A percentile compares a stretch with the other conserved stretches of the same genome.
These are phyloP conservation scores for Cephus pygmeus DNA, from an alignment of 2,888 invertebrate genomes.

Conservation along the genomic window DNA sequence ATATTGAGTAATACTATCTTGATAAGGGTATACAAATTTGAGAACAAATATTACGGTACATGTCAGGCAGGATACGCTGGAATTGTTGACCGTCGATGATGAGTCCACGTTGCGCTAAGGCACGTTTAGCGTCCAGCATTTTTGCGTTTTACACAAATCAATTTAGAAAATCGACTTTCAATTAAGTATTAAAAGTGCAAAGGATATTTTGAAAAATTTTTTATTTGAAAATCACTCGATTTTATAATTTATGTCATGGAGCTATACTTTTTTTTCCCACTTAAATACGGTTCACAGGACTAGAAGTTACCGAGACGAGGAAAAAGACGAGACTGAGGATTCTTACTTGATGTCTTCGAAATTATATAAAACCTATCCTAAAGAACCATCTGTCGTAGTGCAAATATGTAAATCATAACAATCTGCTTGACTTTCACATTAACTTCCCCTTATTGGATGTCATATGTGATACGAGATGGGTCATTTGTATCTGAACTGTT, in stretches of 20 bases:
- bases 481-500: neutral
- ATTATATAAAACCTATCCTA: neutral
- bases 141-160: constrained; percentile 6
- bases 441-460: neutral
- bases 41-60: neutral
- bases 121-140: constrained; percentile 28
- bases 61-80: constrained; percentile 49
- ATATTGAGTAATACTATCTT: no score
- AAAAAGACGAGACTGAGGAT: neutral
- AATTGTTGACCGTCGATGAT: constrained; percentile 51
- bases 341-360: neutral
- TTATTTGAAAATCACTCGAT: neutral
- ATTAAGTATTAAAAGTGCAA: neutral
- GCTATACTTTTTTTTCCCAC: neutral
- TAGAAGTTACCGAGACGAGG: neutral
- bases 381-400: neutral
- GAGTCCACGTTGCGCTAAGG: constrained; percentile 44
- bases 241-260: neutral
- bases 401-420: neutral
- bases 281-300: neutral
- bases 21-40: no score
- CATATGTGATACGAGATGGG: neutral
- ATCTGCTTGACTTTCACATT: neutral
- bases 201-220: neutral
- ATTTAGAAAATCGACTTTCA: constrained; percentile 8